These are phyloP conservation scores for Loripinus fragilis DNA, from an alignment of 2,888 invertebrate genomes.

Conservation along the genomic window DNA sequence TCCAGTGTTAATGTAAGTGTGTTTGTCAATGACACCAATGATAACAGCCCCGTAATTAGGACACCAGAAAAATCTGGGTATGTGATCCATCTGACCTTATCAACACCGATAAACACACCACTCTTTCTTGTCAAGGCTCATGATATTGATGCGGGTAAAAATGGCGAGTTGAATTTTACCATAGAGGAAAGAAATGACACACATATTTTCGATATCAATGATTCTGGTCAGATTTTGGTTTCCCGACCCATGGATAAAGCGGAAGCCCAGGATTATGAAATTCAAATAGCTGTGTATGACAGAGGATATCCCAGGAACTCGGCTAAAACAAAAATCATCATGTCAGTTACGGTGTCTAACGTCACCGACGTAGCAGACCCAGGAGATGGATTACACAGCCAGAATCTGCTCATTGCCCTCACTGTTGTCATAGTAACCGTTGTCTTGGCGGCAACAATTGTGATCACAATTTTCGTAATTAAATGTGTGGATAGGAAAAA, in stretches of 20 bases:
- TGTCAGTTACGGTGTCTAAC: constrained; percentile 60
- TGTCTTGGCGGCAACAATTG: constrained; percentile 72
- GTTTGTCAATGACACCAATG: constrained; percentile 63
- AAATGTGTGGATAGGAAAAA: constrained; percentile 70
- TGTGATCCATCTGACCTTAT: constrained; percentile 45
- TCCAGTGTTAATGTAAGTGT: constrained; percentile 62
- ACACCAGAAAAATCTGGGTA: constrained; percentile 60
- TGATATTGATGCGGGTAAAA: constrained; percentile 68
- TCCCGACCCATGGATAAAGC: constrained; percentile 49
- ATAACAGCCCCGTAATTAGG: constrained; percentile 70
- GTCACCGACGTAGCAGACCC: constrained; percentile 32
- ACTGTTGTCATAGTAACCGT: constrained; percentile 75
- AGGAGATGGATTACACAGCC: constrained; percentile 45
- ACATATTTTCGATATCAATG: constrained; percentile 63
- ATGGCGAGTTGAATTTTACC: constrained; percentile 61
- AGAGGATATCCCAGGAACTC: constrained; percentile 57
- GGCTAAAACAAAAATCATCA: constrained; percentile 54
- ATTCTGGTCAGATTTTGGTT: constrained; percentile 57
- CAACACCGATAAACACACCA: constrained; percentile 58
- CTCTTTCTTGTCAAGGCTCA: constrained; percentile 59
- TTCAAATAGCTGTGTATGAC: constrained; percentile 63
- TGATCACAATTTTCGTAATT: constrained; percentile 75
- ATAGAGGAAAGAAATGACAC: constrained; percentile 65
- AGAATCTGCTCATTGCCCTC: constrained; percentile 67
- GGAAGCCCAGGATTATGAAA: constrained; percentile 52